These are phyloP conservation scores for Orthonyx spaldingii DNA, from an alignment of 2,113 vertebrate species.

Conservation along the genomic window DNA sequence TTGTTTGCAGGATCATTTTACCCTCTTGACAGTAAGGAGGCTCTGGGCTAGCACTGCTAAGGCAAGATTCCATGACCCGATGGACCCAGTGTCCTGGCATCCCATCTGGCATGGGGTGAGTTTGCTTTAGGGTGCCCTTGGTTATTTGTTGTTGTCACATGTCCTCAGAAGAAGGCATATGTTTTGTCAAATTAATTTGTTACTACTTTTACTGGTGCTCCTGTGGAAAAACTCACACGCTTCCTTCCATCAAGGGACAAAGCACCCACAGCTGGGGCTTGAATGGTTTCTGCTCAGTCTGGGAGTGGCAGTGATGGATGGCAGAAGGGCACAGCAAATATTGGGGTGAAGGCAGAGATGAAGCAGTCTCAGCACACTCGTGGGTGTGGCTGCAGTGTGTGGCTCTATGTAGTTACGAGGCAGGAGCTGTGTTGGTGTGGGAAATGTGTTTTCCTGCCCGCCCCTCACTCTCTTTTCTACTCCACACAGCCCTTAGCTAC, in stretches of 20 bases:
- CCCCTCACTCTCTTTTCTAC: not conserved
- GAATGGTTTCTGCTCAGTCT: accelerated
- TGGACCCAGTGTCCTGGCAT: not conserved
- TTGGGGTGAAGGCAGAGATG: not conserved
- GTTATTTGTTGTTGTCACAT: not conserved
- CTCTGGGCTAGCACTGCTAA: not conserved
- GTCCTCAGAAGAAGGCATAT: not conserved
- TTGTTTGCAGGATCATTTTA: not conserved
- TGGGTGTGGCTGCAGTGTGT: not conserved
- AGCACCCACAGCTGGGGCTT: accelerated
- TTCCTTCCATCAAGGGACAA: not conserved
- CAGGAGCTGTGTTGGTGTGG: not conserved
- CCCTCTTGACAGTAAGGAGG: not conserved
- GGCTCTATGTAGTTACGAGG: accelerated
- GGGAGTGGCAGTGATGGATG: not conserved
- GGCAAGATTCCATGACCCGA: not conserved
- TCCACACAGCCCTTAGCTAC: not conserved
- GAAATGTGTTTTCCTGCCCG: not conserved
- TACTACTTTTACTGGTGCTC: accelerated
- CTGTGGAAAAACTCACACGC: not conserved
- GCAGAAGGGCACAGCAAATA: accelerated
- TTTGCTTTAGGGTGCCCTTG: not conserved
- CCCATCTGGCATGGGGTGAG: not conserved
- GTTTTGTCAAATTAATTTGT: not conserved
- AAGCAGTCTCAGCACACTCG: accelerated